Evolutionary conservation across 2,797 vertebrate genomes (phyloP), one percentile per base, ranked within the genome.

Genomic region (Aphelocoma californica): DNA sequence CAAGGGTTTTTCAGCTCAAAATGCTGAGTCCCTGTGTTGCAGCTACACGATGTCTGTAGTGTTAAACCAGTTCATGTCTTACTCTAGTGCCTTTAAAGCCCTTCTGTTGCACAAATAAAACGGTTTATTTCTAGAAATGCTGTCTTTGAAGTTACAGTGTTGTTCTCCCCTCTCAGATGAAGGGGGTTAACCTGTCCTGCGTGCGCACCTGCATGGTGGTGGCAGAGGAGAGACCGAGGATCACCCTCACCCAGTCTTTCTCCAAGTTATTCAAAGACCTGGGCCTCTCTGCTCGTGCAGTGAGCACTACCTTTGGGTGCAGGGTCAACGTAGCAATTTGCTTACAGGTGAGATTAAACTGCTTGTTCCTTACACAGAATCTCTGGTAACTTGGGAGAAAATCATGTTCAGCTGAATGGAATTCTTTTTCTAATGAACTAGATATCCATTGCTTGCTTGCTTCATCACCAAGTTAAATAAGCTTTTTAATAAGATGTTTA

Each of bases 151-250:
- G 17, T 70, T 12, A 62, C 45, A 65, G 7, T 12, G 14, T 26
- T 57, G 24, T 70, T 88, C 53, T 92, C 18, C 18, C 8, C 32
- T 34, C 36, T 47, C 82, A 99, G 99, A 93, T 98, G 93, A 98
- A 99, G 81, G 99, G 98, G 23, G 98, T 99, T 56, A 99, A 99
- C 97, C 98, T 99, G 96, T 99, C 99, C 0, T 99, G 99, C 1
- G 99, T 99, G 82, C 98, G 99, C 6, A 99, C 99, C 0, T 99
- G 99, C 96, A 99, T 99, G 99, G 99, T 99, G 97, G 99, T 99
- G 7, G 99, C 99, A 1, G 99, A 99, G 98, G 99, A 99, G 96
- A 97, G 99, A 57, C 99, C 99, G 0, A 98, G 99, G 72, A 99
- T 99, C 36, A 87, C 98, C 0, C 97, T 99, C 65, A 99, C 99